Conservation (phyloP, 2,797 vertebrate species). For the Pseudopleuronectes americanus region DNA sequence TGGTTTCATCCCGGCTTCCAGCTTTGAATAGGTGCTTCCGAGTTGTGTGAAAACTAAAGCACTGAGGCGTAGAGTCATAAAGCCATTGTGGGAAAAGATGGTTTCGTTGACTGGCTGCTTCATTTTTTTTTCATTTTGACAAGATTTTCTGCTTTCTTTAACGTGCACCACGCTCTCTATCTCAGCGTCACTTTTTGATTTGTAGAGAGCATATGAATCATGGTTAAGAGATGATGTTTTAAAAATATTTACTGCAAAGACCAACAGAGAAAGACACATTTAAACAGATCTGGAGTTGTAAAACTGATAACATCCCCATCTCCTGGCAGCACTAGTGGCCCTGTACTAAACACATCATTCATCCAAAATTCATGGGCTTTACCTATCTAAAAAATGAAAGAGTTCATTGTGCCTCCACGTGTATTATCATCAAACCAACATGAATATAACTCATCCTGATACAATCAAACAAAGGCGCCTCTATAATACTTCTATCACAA, state of each 20-base stretch:
- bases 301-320: slow-evolving; percentile 18
- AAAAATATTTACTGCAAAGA: neutral
- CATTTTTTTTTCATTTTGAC: slow-evolving; percentile 10
- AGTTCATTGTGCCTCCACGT: slow-evolving; percentile 48
- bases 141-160: slow-evolving; percentile 8
- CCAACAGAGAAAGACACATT: neutral
- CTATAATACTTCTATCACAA: slow-evolving; percentile 64
- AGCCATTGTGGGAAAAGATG: slow-evolving; percentile 65
- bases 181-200: slow-evolving; percentile 36
- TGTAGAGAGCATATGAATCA: neutral
- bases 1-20: slow-evolving; percentile 78
- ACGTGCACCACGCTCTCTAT: slow-evolving; percentile 25
- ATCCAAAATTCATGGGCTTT: slow-evolving; percentile 20
- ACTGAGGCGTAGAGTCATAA: slow-evolving; percentile 57
- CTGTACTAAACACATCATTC: slow-evolving; percentile 15
- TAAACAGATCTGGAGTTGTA: neutral
- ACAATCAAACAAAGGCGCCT: slow-evolving; percentile 64
- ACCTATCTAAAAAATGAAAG: slow-evolving; percentile 58
- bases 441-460: slow-evolving; percentile 60
- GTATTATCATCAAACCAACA: slow-evolving; percentile 63
- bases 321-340: neutral
- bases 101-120: slow-evolving; percentile 48
- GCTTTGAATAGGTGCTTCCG: slow-evolving; percentile 66
- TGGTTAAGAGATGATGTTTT: neutral
- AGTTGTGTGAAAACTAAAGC: slow-evolving; percentile 66